Conservation (phyloP, 2,888 invertebrate species). For the Timema podura region DNA sequence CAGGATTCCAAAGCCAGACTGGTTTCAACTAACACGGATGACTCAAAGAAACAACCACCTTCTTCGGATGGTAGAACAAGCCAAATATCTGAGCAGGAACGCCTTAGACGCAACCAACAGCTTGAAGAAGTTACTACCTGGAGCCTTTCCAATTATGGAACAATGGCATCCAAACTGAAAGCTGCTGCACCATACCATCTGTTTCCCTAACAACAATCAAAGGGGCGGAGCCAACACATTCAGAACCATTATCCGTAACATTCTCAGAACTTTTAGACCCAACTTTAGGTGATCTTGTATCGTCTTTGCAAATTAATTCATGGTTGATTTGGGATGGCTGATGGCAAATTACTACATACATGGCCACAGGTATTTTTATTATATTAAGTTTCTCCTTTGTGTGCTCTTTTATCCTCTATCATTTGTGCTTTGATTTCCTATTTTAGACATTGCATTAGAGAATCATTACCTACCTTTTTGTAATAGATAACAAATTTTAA, state of each 20-base stretch:
- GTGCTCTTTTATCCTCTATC: not conserved
- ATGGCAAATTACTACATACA: constrained; percentile 78
- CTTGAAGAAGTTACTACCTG: constrained; percentile 12
- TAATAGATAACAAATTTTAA: not conserved
- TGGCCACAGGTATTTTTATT: constrained; percentile 57
- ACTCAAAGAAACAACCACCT: not conserved
- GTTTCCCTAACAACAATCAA: constrained; percentile 72
- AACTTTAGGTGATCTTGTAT: constrained; percentile 69
- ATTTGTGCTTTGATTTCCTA: not conserved
- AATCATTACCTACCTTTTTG: not conserved
- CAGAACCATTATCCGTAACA: constrained; percentile 62
- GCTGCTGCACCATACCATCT: constrained; percentile 67
- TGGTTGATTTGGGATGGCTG: constrained; percentile 88
- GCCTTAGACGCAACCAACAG: not conserved
- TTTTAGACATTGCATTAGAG: not conserved
- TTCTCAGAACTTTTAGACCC: constrained; percentile 74
- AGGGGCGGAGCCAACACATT: constrained; percentile 58
- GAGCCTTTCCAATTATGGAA: constrained; percentile 22
- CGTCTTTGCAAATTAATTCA: constrained; percentile 83
- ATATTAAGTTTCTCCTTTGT: not conserved
- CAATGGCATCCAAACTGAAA: constrained; percentile 44
- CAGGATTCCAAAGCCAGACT: not conserved
- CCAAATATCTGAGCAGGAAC: constrained; percentile 4
- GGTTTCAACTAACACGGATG: not conserved
- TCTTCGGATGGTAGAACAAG: not conserved